phyloP scores from a whole-genome alignment of 2,797 vertebrate genomes.

The Melanotaenia nigrans region DNA sequence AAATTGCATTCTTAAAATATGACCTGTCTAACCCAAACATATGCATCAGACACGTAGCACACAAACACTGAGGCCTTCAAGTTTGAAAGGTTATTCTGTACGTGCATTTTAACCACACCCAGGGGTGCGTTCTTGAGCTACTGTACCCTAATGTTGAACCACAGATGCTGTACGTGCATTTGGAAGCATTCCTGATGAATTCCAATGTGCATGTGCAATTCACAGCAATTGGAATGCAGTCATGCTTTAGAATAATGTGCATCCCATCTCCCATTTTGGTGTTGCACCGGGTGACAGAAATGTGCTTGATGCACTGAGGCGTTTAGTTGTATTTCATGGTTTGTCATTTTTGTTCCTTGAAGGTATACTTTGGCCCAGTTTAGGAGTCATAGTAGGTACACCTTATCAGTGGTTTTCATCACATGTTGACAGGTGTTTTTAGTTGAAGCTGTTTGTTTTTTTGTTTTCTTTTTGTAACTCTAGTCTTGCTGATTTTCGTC shows the following conservation, averaged over 20 bases:
- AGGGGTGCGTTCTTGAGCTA: conserved; percentile 8
- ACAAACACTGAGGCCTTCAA: neutral
- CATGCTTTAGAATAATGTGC: neutral
- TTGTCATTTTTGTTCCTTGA: neutral
- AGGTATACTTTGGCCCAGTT: neutral
- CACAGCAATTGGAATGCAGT: conserved; percentile 15
- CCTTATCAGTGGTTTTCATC: neutral
- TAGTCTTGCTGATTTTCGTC: neutral
- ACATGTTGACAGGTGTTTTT: neutral
- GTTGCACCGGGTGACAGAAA: conserved; percentile 10
- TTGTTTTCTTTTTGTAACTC: neutral
- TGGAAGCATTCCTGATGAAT: conserved; percentile 1
- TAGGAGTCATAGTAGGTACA: neutral
- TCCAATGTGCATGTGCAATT: conserved; percentile 9
- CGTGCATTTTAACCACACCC: neutral
- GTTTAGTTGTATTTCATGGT: neutral
- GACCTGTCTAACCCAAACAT: neutral
- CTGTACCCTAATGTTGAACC: neutral
- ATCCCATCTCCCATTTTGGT: neutral
- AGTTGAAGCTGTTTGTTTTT: neutral
- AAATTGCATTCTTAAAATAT: conserved; percentile 17
- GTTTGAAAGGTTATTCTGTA: neutral
- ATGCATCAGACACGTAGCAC: neutral
- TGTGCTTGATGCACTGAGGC: conserved; percentile 20
- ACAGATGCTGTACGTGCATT: neutral